Base-by-base conservation (phyloP, 2,113 vertebrate genomes). In the Microcebus tavaratra region DNA sequence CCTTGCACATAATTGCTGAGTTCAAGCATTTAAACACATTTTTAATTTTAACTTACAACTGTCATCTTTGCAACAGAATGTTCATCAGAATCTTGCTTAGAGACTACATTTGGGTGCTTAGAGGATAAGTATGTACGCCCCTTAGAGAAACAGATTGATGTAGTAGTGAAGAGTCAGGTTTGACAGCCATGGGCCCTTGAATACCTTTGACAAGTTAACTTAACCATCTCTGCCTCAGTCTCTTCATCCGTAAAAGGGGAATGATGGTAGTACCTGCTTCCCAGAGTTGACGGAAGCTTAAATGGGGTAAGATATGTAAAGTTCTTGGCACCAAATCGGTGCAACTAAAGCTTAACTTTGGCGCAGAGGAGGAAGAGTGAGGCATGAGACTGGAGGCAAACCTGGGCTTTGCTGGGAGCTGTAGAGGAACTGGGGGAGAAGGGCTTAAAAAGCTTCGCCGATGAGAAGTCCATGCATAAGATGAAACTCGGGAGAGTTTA, bases 401-500 rank as follows among this genome's bases (percentile, higher is more conserved):
- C 34, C n/a, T 8, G 8, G n/a, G 68, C 34, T 79, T 31, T 23
- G 11, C 36, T 45, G 20, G 1, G 1, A 53, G 57, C 45, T 14
- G 8, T 50, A 34, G 65, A 45, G 11, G 17, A 17, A 6, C n/a
- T 25, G 3, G 50, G 65, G 53, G 50, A 45, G 45, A 14, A 17
- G 50, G 17, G 5, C 36, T 29, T 20, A 27, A 42, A 88, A 89
- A 83, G 42, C 36, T 21, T 79, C 67, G 34, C 48, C 76, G 48
- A 36, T 84, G 63, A 68, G 34, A 67, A 78, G 57, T 73, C 48
- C 57, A 31, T 48, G 72, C 63, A 8, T 79, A 31, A 80, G 61
- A 57, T 36, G 42, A 85, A 86, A 57, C 73, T 81, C 78, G 13
- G n/a, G 85, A 82, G 88, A 42, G 27, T 82, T 94, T 90, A 67